These are phyloP conservation scores for Branchipolynoe longqiensis DNA, from an alignment of 2,888 invertebrate species.

Conservation along the genomic window DNA sequence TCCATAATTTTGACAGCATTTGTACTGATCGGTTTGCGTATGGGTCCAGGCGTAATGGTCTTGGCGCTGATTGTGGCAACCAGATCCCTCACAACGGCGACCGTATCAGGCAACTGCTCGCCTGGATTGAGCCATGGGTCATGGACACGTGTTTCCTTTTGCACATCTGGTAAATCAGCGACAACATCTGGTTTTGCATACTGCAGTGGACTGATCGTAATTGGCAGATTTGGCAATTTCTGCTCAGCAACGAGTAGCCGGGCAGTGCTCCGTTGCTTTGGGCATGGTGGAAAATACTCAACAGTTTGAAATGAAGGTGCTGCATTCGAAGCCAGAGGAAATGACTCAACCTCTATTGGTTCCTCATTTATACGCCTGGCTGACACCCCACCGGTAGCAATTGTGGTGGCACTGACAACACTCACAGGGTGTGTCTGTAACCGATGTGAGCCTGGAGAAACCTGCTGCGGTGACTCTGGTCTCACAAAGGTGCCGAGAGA, in stretches of 20 bases:
- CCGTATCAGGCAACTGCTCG: too few species aligned
- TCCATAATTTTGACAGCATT: not conserved
- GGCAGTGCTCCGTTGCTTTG: not conserved
- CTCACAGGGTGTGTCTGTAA: not conserved
- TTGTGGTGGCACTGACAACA: not conserved
- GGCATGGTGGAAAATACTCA: not conserved
- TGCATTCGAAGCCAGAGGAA: not conserved
- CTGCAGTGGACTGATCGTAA: not conserved
- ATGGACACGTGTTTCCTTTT: too few species aligned
- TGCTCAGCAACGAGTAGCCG: not conserved
- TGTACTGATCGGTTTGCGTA: not conserved
- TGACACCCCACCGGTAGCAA: not conserved
- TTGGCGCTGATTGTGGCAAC: too few species aligned
- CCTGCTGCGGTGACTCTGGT: not conserved
- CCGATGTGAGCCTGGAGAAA: not conserved
- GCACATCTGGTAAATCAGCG: not conserved
- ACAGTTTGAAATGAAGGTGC: not conserved
- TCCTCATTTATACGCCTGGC: not conserved
- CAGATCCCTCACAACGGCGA: too few species aligned
- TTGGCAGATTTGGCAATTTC: not conserved
- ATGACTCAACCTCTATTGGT: not conserved
- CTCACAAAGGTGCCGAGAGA: not conserved
- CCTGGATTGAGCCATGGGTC: too few species aligned
- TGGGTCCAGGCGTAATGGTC: not conserved
- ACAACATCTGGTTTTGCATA: not conserved